phyloP scores from a whole-genome alignment of 2,113 vertebrate genomes.

The Myiopsitta monachus region DNA sequence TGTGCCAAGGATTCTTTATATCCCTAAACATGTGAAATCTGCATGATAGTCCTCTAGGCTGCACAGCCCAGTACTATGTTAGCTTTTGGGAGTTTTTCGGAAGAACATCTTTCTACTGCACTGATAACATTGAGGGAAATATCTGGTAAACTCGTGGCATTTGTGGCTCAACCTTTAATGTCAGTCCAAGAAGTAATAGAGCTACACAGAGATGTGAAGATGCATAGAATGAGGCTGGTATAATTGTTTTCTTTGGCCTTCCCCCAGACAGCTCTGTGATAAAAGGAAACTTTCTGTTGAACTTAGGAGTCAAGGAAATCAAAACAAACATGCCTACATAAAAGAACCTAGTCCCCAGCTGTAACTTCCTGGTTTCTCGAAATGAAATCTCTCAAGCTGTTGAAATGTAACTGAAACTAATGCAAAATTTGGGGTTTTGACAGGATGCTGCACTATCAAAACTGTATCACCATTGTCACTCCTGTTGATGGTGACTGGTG shows the following conservation, averaged over 20 bases:
- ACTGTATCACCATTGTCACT: background rate
- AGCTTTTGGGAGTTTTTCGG: background rate
- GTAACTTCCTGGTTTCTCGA: background rate
- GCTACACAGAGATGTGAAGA: background rate
- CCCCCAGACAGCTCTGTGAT: background rate
- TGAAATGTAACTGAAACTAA: background rate
- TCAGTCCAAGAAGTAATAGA: background rate
- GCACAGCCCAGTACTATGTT: background rate
- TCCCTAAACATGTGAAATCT: background rate
- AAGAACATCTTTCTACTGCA: background rate
- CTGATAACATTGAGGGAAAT: background rate
- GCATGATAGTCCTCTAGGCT: background rate
- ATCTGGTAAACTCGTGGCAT: background rate
- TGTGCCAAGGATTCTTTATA: background rate
- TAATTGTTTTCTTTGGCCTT: constrained; percentile 29
- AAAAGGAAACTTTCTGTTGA: background rate
- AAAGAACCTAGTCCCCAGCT: background rate
- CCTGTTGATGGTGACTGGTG: accelerated
- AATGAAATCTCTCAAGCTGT: background rate
- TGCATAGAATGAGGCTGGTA: background rate
- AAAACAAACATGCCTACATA: background rate
- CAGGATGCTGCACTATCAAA: background rate
- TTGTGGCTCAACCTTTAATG: background rate
- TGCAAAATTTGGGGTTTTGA: background rate
- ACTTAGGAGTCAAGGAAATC: background rate